Conservation (phyloP, 2,888 invertebrate genomes). For the Acrocera orbiculus region DNA sequence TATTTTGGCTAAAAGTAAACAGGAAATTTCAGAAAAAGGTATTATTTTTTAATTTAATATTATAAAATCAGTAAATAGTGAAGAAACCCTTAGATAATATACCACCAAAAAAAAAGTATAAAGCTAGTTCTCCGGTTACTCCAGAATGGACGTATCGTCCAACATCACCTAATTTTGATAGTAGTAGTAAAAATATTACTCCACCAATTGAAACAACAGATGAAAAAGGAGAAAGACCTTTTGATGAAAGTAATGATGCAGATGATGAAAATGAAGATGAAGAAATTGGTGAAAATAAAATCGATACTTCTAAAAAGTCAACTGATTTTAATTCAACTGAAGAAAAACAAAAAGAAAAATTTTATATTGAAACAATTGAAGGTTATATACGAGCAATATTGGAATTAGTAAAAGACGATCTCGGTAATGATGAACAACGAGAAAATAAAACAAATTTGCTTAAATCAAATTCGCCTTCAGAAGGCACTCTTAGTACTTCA, state of each 20-base stretch:
- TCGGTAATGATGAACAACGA: conserved; percentile 1
- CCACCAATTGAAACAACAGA: conserved; percentile 15
- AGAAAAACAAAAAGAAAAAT: conserved; percentile 24
- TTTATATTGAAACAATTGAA: conserved; percentile 25
- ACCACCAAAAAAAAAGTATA: conserved; percentile 14
- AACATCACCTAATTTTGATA: conserved; percentile 9
- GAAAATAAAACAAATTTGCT: neutral
- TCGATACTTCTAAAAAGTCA: conserved; percentile 6
- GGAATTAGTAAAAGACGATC: conserved; percentile 24
- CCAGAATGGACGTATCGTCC: conserved; percentile 12
- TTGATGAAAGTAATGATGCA: conserved; percentile 16
- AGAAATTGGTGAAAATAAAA: conserved; percentile 10
- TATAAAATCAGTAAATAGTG: neutral
- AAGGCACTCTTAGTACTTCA: too few species aligned
- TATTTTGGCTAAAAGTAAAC: conserved; percentile 23
- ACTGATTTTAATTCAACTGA: conserved; percentile 22
- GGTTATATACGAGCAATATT: conserved; percentile 28
- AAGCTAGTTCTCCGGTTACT: conserved; percentile 6
- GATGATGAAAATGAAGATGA: conserved; percentile 16
- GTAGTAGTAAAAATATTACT: conserved; percentile 15
- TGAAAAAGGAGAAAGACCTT: conserved; percentile 5
- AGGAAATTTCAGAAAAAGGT: conserved; percentile 24
- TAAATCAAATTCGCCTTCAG: too few species aligned
- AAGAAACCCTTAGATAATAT: too few species aligned
- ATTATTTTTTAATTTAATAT: conserved; percentile 1